Base-by-base conservation (phyloP, 1,140 invertebrate genomes). In the Sinonovacula constricta region DNA sequence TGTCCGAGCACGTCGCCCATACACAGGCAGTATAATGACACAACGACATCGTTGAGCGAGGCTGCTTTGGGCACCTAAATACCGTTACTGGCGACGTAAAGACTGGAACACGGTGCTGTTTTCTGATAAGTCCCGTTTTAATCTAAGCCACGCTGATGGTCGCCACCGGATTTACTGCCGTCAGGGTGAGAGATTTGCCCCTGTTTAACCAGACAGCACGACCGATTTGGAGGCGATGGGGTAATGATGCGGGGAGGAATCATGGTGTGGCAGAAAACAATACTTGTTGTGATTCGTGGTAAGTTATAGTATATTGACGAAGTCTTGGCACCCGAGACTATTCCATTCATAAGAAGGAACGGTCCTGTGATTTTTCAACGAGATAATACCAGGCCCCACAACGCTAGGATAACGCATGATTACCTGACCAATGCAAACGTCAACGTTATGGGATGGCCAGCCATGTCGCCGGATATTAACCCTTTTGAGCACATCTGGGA, bases 241-340 rank as follows among this genome's bases (percentile, higher is more conserved):
- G 63, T 66, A 26, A 51, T 66, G 63, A 34, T 66, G 36, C 51
- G 28, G 63, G 63, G 36, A 12, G 28, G 63, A 26, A 49, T 49
- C 1, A 62, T 62, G 28, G 59, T n/a, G 30, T n/a, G n/a, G n/a
- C n/a, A n/a, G n/a, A n/a, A n/a, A n/a, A n/a, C n/a, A n/a, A n/a
- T n/a, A n/a, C n/a, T n/a, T 30, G 36, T n/a, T n/a, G n/a, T n/a
- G n/a, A n/a, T n/a, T n/a, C n/a, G n/a, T n/a, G n/a, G n/a, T n/a
- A n/a, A n/a, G n/a, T n/a, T n/a, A n/a, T n/a, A n/a, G n/a, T n/a
- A n/a, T n/a, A n/a, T n/a, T n/a, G n/a, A n/a, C n/a, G n/a, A n/a
- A n/a, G n/a, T n/a, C n/a, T n/a, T n/a, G n/a, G n/a, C n/a, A n/a
- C n/a, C n/a, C 30, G 28, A 34, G 33, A 62, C 3, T 4, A 24